Percentiles rank a stretch among this genome's conserved stretches.
Conservation (phyloP, 2,113 vertebrate species). For the Zeus faber region DNA sequence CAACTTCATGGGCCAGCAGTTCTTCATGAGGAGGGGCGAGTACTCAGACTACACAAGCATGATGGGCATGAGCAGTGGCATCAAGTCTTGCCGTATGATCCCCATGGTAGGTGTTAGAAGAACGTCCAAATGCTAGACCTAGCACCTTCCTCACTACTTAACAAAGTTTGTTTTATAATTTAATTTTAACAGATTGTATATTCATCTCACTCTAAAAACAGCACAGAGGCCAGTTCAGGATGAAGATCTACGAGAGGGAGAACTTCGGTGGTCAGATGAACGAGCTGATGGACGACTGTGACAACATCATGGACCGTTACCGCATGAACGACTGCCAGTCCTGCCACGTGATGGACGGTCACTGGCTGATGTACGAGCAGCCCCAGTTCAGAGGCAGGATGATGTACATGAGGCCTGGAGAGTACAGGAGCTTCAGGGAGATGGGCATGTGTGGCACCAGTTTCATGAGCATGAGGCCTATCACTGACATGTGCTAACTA, state of each 20-base stretch:
- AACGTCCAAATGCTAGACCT: too few species aligned
- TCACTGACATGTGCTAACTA: conserved; percentile 17
- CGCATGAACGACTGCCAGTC: conserved; percentile 71
- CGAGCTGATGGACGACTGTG: conserved; percentile 72
- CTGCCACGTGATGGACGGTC: conserved; percentile 76
- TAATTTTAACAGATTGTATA: too few species aligned
- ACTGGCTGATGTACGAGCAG: conserved; percentile 79
- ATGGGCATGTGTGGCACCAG: background rate
- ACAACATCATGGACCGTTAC: conserved; percentile 68
- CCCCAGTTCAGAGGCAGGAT: conserved; percentile 70
- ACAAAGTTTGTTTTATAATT: too few species aligned
- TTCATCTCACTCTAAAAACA: too few species aligned
- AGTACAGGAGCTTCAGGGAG: conserved; percentile 71
- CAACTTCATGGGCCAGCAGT: conserved; percentile 58
- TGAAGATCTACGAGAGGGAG: conserved; percentile 74
- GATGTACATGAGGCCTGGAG: conserved; percentile 74
- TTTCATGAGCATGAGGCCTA: background rate
- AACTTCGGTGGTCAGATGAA: conserved; percentile 64
- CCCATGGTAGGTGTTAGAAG: conserved; percentile 66
- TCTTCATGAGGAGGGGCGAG: conserved; percentile 69
- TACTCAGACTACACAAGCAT: conserved; percentile 66
- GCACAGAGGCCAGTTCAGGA: conserved; percentile 69
- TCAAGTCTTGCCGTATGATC: conserved; percentile 71
- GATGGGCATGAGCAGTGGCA: conserved; percentile 52
- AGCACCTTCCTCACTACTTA: too few species aligned